Percentiles rank a stretch among this genome's conserved stretches.
phyloP scores from a whole-genome alignment of 2,888 invertebrate species.

The Dynastes hyllus region DNA sequence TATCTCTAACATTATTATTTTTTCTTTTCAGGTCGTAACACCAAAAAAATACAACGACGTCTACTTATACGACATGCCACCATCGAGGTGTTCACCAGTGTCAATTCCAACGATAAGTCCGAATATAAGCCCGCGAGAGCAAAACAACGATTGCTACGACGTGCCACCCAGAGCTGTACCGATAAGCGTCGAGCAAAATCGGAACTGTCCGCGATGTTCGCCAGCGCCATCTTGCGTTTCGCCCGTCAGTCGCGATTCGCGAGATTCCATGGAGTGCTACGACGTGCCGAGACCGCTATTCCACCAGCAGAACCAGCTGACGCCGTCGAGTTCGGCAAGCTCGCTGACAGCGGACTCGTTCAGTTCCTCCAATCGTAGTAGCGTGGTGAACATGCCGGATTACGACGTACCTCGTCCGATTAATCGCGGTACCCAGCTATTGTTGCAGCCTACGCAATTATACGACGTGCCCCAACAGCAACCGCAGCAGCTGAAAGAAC shows the following conservation, averaged over 20 bases:
- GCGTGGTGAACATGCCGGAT: constrained; percentile 75
- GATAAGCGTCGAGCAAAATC: constrained; percentile 73
- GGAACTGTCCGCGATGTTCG: constrained; percentile 72
- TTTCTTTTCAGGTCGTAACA: constrained; percentile 77
- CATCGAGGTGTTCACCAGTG: constrained; percentile 67
- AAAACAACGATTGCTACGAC: constrained; percentile 73
- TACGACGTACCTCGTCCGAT: constrained; percentile 80
- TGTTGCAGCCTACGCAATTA: constrained; percentile 62
- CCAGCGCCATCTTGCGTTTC: constrained; percentile 72
- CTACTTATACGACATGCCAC: constrained; percentile 81
- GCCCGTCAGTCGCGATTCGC: constrained; percentile 67
- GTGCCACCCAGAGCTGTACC: constrained; percentile 78
- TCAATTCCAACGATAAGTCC: constrained; percentile 65
- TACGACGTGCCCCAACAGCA: constrained; percentile 77
- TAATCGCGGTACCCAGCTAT: constrained; percentile 66
- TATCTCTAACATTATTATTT: not conserved
- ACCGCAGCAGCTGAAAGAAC: constrained; percentile 73
- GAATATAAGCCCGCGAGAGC: constrained; percentile 64
- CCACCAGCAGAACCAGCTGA: constrained; percentile 74
- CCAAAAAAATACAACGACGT: constrained; percentile 84
- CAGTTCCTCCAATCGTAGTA: constrained; percentile 73
- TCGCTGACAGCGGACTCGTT: constrained; percentile 77
- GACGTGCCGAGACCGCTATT: constrained; percentile 78
- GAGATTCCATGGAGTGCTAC: constrained; percentile 71
- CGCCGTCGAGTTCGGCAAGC: constrained; percentile 80